Evolutionary conservation across 1,140 invertebrate genomes (phyloP).

Genomic region (Danaus plexippus): DNA sequence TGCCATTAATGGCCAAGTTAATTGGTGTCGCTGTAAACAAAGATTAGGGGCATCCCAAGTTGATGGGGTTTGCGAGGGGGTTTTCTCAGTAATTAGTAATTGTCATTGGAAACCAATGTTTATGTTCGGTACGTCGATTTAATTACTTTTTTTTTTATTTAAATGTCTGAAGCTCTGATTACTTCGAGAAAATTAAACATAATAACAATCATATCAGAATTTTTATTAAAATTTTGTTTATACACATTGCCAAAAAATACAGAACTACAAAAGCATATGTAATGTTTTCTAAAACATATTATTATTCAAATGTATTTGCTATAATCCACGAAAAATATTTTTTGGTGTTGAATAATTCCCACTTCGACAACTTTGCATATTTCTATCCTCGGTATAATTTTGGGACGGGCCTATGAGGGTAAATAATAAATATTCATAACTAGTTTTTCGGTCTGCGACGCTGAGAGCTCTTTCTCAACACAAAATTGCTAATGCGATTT

Average conservation of each 20-base stretch:
- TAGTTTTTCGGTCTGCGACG: slow-evolving; percentile 24
- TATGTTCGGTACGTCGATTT: no score
- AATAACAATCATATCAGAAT: no score
- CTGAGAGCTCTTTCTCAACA: slow-evolving; percentile 25
- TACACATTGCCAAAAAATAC: no score
- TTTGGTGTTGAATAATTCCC: slow-evolving; percentile 20
- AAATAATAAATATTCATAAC: slow-evolving; percentile 35
- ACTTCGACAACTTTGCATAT: slow-evolving; percentile 23
- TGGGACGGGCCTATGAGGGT: slow-evolving; percentile 25
- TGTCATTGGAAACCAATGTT: no score
- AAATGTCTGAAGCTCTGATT: no score
- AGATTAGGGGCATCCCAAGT: slow-evolving; percentile 14
- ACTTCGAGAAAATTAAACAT: no score
- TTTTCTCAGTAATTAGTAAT: slow-evolving; percentile 10
- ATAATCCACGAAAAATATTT: slow-evolving; percentile 4
- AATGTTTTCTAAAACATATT: no score
- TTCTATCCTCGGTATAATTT: slow-evolving; percentile 21
- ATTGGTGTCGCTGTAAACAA: slow-evolving; percentile 21
- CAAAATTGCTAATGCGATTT: slow-evolving; percentile 31
- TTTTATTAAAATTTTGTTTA: no score
- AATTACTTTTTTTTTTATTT: no score
- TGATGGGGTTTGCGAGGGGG: slow-evolving; percentile 6
- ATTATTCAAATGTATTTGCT: no score
- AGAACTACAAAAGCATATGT: no score
- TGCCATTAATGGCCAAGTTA: slow-evolving; percentile 14